Evolutionary conservation across 2,888 invertebrate species (phyloP), one percentile per base, ranked within the genome.

Genomic region (Darwinula stevensoni): DNA sequence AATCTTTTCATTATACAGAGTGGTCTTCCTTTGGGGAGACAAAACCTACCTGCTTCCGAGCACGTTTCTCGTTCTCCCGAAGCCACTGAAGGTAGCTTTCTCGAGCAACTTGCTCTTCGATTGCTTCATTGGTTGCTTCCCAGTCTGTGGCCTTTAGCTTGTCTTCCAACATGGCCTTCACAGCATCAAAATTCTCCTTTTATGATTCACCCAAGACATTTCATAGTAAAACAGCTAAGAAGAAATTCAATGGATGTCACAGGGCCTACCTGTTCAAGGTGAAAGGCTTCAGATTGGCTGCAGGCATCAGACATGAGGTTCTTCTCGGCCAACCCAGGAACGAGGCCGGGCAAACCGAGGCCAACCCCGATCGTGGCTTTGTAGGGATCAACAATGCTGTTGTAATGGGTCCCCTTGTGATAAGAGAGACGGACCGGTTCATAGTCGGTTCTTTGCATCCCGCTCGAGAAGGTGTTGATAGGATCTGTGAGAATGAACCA

Each of bases 61-160:
- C n/a, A n/a, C n/a, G n/a, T n/a, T n/a, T n/a, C 47, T 65, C 62
- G 44, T 62, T 65, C 33, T 67, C 66, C 36, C 62, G 57, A 30
- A 71, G 54, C 67, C 68, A 76, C 47, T 75, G 72, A 30, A 75
- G 58, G 50, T 75, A 76, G 27, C 73, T 74, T 51, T 78, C 75
- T 12, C 74, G 56, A 4, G 76, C 75, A n/a, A 75, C 71, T 54
- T 76, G 75, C 47, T 78, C 74, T 45, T 75, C 73, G 34, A 80
- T 67, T n/a, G 72, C 72, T 48, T 78, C 75, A 47, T 75, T 75
- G 1, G 80, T 82, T 5, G 78, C 71, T 49, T 82, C 78, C 74
- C 75, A 78, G 50, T 82, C 80, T 4, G 78, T 76, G 37, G 76
- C 76, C 43, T 68, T 63, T 30, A 80, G 51, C 48, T 82, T 82